Conservation (phyloP, 2,797 vertebrate species). For the Salarias fasciatus region DNA sequence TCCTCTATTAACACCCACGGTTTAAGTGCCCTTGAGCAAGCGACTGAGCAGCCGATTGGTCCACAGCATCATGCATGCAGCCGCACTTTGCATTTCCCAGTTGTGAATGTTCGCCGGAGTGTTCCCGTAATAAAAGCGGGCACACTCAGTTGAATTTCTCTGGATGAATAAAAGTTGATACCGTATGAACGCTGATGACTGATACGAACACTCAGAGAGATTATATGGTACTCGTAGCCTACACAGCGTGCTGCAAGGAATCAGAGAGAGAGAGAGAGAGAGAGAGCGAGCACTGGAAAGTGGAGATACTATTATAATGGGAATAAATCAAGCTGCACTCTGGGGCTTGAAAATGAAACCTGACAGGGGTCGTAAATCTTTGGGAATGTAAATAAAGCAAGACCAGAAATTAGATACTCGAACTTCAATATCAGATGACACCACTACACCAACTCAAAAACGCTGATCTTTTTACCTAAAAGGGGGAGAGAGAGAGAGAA, state of each 20-base stretch:
- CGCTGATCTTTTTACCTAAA: background rate
- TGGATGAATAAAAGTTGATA: slow-evolving; percentile 53
- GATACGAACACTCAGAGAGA: slow-evolving; percentile 65
- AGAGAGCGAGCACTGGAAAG: slow-evolving; percentile 42
- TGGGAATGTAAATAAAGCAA: slow-evolving; percentile 64
- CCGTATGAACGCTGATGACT: slow-evolving; percentile 57
- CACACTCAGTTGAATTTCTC: slow-evolving; percentile 41
- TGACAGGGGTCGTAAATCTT: slow-evolving; percentile 62
- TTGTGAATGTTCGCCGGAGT: slow-evolving; percentile 11
- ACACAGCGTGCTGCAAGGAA: slow-evolving; percentile 39
- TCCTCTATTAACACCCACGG: background rate
- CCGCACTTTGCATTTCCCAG: background rate
- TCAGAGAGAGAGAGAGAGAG: slow-evolving; percentile 27
- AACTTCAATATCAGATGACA: slow-evolving; percentile 50
- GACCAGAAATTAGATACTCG: slow-evolving; percentile 61
- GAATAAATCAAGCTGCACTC: slow-evolving; percentile 67
- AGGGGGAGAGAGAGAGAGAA: too few relatives aligned
- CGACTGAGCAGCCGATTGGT: background rate
- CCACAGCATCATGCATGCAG: too few relatives aligned
- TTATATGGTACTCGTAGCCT: slow-evolving; percentile 49
- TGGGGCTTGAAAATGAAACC: slow-evolving; percentile 63
- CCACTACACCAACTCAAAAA: slow-evolving; percentile 29
- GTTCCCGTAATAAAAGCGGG: slow-evolving; percentile 30
- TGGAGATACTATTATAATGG: slow-evolving; percentile 64
- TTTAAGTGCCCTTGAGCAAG: slow-evolving; percentile 19